These are phyloP conservation scores for Ochotona princeps DNA, from an alignment of 2,113 vertebrate genomes.

Conservation along the genomic window DNA sequence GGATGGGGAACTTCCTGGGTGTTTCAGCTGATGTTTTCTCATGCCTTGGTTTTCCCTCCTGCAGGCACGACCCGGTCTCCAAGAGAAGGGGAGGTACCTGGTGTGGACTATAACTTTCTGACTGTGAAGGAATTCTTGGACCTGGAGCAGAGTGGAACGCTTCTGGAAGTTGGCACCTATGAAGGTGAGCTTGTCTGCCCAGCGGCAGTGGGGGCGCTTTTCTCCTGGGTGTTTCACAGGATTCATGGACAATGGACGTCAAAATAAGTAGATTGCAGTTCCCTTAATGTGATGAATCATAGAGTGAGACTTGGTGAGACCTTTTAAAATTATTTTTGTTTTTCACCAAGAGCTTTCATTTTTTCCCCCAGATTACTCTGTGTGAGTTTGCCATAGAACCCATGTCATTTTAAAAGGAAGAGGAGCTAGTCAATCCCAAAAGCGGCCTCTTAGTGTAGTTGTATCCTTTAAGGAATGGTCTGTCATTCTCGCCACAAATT, in stretches of 20 bases:
- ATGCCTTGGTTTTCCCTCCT: slow-evolving; percentile 55
- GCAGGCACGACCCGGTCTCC: slow-evolving; percentile 97
- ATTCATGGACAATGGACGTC: too few species aligned
- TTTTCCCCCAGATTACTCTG: neutral
- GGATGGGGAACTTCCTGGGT: slow-evolving; percentile 48
- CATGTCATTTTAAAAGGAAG: neutral
- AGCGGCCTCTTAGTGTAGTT: neutral
- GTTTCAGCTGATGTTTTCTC: neutral
- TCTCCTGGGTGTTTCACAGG: neutral
- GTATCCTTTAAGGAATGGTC: slow-evolving; percentile 2
- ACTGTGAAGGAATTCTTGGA: slow-evolving; percentile 96
- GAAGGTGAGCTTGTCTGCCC: slow-evolving; percentile 89
- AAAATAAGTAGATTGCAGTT: neutral
- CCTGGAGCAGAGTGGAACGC: slow-evolving; percentile 95
- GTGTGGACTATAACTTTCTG: slow-evolving; percentile 98
- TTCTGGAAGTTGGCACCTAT: slow-evolving; percentile 98
- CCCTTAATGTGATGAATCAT: neutral
- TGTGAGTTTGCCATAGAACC: neutral
- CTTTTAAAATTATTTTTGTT: neutral
- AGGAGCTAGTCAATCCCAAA: neutral
- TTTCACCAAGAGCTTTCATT: neutral
- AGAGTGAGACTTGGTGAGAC: neutral
- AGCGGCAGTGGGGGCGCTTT: accelerated
- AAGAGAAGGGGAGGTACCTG: slow-evolving; percentile 96
- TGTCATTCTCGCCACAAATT: neutral